Base-by-base conservation (phyloP, 2,797 vertebrate species). In the Cyprinodon diabolis region DNA sequence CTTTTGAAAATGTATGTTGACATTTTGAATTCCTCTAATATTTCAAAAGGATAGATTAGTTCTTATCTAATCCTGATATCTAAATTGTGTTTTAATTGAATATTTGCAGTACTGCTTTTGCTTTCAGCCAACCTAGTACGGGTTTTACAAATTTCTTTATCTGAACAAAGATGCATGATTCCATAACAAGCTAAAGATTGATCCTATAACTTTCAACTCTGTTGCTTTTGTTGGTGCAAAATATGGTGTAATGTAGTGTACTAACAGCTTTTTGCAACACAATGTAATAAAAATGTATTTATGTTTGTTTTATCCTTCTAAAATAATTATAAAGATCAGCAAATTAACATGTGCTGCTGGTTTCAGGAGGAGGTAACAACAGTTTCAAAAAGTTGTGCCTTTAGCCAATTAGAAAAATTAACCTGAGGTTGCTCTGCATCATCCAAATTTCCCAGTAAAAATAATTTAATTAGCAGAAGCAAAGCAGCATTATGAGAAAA, bases 21-120 rank as follows among this genome's bases (percentile, higher is more conserved):
- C 90, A 92, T 92, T 92, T 89, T 93, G 89, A 88, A 89, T 75
- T 62, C 12, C 65, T 69, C 69, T 70, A 14, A 54, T 8, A 37
- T 58, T 75, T 57, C 73, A 78, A 73, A 47, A 62, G 11, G 49
- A 47, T 76, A 82, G 40, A 47, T 66, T 40, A 43, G 43, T 14
- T 47, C 62, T 66, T 47, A n/a, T 47, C 62, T 47, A 45, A 47
- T 45, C 6, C 10, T 23, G 12, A 45, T 65, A 47, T 8, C 6
- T 10, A 2, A 13, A 45, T 65, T 23, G 6, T 12, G 3, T 65
- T n/a, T n/a, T 45, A 4, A 21, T 63, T 65, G 43, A 6, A 65
- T 12, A 23, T 45, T 23, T n/a, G 47, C 47, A 14, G 47, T 48
- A 48, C 7, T 48, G 10, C 8, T 48, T 11, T 48, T 48, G 10